These are phyloP conservation scores for Pycnomerus fuliginosus DNA, from an alignment of 2,888 invertebrate species.

Conservation along the genomic window DNA sequence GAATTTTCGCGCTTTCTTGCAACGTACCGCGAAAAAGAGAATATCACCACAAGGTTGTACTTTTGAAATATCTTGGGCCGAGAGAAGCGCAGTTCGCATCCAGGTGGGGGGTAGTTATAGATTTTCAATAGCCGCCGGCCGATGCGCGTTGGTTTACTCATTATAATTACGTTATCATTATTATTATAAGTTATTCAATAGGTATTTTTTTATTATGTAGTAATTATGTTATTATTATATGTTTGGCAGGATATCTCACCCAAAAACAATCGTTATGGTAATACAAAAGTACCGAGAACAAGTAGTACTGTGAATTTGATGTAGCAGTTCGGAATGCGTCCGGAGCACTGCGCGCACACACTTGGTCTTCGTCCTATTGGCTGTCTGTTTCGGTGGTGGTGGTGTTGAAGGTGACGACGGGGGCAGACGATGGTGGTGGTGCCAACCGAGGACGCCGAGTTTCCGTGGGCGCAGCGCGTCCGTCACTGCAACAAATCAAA, in stretches of 20 bases:
- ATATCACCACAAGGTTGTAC: too few relatives aligned
- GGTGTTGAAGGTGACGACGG: constrained; percentile 35
- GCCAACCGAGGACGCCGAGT: constrained; percentile 45
- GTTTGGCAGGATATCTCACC: constrained; percentile 55
- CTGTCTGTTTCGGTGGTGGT: constrained; percentile 34
- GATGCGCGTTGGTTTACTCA: constrained; percentile 34
- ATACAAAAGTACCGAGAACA: constrained; percentile 52
- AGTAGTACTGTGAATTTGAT: constrained; percentile 51
- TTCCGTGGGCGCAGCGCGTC: constrained; percentile 60
- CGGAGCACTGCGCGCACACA: constrained; percentile 54
- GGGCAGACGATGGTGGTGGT: constrained; percentile 29
- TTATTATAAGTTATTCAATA: constrained; percentile 41
- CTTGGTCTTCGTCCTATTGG: constrained; percentile 31
- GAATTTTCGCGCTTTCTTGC: too few relatives aligned
- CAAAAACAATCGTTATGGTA: constrained; percentile 52
- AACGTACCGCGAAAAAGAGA: too few relatives aligned
- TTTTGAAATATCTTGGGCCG: constrained; percentile 25
- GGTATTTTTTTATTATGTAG: constrained; percentile 39
- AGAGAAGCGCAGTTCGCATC: constrained; percentile 19
- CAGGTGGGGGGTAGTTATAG: constrained; percentile 13
- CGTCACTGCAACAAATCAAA: constrained; percentile 56
- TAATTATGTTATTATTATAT: constrained; percentile 45
- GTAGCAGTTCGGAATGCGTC: constrained; percentile 51
- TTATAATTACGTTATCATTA: constrained; percentile 31
- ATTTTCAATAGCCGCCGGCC: constrained; percentile 20